phyloP scores from a whole-genome alignment of 2,113 vertebrate genomes.

The Apteryx owenii region DNA sequence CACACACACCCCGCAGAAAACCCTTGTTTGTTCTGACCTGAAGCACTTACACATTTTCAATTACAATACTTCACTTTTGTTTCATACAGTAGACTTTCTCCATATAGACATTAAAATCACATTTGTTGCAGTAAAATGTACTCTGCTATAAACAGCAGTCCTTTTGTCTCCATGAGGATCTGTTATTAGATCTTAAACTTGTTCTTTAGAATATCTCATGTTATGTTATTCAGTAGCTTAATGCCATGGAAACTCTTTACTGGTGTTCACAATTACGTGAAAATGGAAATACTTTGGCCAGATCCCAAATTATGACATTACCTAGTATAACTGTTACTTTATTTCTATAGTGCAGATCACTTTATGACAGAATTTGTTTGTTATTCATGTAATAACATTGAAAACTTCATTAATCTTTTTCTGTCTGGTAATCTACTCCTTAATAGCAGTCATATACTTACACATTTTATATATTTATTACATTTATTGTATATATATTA shows the following conservation, averaged over 20 bases:
- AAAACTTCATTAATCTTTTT: not conserved
- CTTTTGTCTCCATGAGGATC: not conserved
- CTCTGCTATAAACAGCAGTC: not conserved
- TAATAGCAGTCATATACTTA: not conserved
- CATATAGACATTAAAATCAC: not conserved
- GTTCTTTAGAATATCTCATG: not conserved
- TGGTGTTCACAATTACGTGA: not conserved
- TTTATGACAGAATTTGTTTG: not conserved
- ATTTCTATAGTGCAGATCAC: not conserved
- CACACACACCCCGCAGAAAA: not conserved
- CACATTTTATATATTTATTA: not conserved
- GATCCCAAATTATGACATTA: no score
- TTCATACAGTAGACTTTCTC: not conserved
- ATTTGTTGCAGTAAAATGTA: constrained; percentile 13
- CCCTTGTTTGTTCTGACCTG: constrained; percentile 13
- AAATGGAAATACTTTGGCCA: not conserved
- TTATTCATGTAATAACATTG: not conserved
- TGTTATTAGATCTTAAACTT: not conserved
- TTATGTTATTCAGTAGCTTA: not conserved
- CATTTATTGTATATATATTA: no score
- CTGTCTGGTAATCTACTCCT: not conserved
- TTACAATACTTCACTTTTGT: not conserved
- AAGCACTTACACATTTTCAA: not conserved
- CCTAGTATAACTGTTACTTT: not conserved
- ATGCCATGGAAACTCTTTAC: not conserved